These are phyloP conservation scores for Incurvaria masculella DNA, from an alignment of 2,888 invertebrate genomes.

Conservation along the genomic window DNA sequence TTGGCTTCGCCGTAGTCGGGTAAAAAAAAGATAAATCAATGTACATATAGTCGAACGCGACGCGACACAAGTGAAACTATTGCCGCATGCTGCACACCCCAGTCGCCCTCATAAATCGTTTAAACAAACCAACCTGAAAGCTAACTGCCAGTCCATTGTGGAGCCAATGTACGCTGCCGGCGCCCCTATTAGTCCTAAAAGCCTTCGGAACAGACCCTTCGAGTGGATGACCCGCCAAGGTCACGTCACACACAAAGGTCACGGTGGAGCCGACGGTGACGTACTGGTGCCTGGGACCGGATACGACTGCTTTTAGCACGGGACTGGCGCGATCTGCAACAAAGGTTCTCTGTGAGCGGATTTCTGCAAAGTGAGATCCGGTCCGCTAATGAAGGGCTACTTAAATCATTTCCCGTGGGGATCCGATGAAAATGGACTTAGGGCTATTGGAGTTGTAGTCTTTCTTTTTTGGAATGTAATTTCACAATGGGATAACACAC, in stretches of 20 bases:
- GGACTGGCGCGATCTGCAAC: not conserved
- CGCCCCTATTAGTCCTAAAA: conserved; percentile 8
- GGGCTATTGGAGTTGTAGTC: too few species aligned
- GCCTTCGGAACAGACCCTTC: conserved; percentile 6
- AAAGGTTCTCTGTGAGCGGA: not conserved
- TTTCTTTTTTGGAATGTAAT: too few species aligned
- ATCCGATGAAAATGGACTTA: not conserved
- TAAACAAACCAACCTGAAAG: conserved; percentile 37
- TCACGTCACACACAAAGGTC: conserved; percentile 55
- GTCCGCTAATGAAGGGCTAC: not conserved
- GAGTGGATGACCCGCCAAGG: conserved; percentile 21
- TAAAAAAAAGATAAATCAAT: too few species aligned
- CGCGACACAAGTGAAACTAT: too few species aligned
- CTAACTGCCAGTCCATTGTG: conserved; percentile 53
- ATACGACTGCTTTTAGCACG: conserved; percentile 38
- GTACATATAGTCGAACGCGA: too few species aligned
- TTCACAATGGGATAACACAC: too few species aligned
- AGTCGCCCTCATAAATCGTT: too few species aligned
- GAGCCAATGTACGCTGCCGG: conserved; percentile 35
- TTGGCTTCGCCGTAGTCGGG: too few species aligned
- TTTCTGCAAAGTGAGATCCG: not conserved
- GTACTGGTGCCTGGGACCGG: conserved; percentile 53
- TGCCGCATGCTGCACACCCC: too few species aligned
- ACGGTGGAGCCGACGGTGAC: conserved; percentile 52
- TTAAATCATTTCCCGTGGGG: not conserved